Base-by-base conservation (phyloP, 2,888 invertebrate genomes). In the Patella pellucida region DNA sequence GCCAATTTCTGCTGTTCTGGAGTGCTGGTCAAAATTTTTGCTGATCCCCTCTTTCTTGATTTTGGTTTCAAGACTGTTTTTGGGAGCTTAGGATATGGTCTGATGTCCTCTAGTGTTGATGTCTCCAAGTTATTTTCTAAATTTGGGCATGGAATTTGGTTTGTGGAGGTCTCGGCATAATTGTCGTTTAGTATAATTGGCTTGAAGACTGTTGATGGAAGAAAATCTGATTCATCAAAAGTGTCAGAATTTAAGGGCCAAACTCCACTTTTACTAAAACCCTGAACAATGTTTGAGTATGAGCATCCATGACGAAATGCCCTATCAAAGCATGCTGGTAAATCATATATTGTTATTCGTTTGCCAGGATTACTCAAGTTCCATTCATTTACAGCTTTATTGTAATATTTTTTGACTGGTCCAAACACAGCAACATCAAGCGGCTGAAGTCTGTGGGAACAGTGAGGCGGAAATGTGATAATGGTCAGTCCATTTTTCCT, bases 391-490 rank as follows among this genome's bases (percentile, higher is more conserved):
- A 51, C 23, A 16, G 41, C 50, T 19, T n/a, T 12, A 68, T 50
- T 76, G 52, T 54, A 75, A 73, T 72, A 72, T 68, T 56, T 71
- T 56, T 77, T 74, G 31, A 79, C 72, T 27, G 77, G 79, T 12
- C 79, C 77, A 73, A 52, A 79, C 15, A 79, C 76, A 15, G 69
- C 27, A 12, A 68, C 19, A 68, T 78, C 78, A 14, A 79, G 67
- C 12, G 79, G 79, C 72, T 78, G 79, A 9, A 72, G 52, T 27
- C 72, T 69, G 68, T 80, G 78, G 7, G 56, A 54, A 19, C 69
- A 70, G 51, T 78, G 77, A 5, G 80, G 78, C 19, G 76, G 77
- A 62, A 79, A 72, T n/a, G 74, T 70, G 15, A 79, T 23, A 16
- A 78, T n/a, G 15, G 52, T 51, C 2, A 77, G 31, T 15, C 51